phyloP scores from a whole-genome alignment of 2,797 vertebrate genomes.

The Gymnopithys bicolor region DNA sequence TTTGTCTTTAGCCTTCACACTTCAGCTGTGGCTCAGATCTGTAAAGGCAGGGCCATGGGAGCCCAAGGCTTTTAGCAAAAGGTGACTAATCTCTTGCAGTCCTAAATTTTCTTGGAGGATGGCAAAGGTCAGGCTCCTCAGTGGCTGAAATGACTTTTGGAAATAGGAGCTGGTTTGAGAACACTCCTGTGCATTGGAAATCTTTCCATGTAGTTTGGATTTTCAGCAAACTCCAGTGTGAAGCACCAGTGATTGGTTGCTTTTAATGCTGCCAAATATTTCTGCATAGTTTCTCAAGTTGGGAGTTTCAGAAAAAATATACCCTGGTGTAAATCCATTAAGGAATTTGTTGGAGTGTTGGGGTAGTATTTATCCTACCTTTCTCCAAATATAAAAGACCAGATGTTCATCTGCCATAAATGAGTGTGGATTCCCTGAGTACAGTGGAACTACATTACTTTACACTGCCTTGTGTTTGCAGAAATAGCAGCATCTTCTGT shows the following conservation, averaged over 20 bases:
- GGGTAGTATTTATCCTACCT: neutral
- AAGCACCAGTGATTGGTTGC: neutral
- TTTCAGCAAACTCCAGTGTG: neutral
- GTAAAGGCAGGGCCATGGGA: neutral
- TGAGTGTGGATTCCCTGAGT: neutral
- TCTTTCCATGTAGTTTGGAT: neutral
- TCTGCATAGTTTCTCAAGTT: neutral
- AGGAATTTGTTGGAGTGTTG: neutral
- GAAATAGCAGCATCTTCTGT: neutral
- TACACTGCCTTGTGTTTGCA: neutral
- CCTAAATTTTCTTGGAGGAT: neutral
- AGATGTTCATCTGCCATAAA: neutral
- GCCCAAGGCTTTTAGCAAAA: neutral
- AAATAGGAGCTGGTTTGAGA: neutral
- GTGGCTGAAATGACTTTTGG: neutral
- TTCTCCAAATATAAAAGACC: neutral
- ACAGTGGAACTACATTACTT: neutral
- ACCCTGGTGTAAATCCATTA: neutral
- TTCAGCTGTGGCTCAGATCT: neutral
- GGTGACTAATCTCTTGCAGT: neutral
- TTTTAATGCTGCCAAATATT: neutral
- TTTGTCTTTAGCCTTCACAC: neutral
- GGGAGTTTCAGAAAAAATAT: neutral
- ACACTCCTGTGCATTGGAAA: neutral
- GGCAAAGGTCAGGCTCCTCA: neutral